These are phyloP conservation scores for Brachyhypopomus occidentalis DNA, from an alignment of 2,113 vertebrate genomes.

Conservation along the genomic window DNA sequence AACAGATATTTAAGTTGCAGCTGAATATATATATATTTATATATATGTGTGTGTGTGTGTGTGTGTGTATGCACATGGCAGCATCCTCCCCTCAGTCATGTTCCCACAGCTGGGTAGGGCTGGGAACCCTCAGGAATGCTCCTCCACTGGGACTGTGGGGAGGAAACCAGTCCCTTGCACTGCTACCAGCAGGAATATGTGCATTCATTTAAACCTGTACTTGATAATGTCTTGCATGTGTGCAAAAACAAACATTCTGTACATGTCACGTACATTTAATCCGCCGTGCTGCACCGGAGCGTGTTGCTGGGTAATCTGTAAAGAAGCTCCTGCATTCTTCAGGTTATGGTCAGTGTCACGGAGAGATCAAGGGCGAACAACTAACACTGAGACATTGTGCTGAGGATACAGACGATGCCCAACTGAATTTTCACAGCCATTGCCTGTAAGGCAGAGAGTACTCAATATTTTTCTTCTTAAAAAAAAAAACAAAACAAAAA, in stretches of 20 bases:
- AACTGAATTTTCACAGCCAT: slow-evolving; percentile 33
- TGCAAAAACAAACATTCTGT: not conserved
- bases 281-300: not conserved
- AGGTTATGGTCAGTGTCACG: slow-evolving; percentile 21
- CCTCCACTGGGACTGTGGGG: slow-evolving; percentile 48
- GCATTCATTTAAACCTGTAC: slow-evolving; percentile 1
- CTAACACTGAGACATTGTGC: slow-evolving; percentile 15
- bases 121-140: slow-evolving; percentile 55
- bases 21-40: not conserved
- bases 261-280: not conserved
- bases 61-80: slow-evolving; percentile 26
- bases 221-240: slow-evolving; percentile 3
- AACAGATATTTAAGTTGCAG: not conserved
- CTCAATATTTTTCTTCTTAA: not conserved
- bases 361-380: not conserved
- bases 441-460: not conserved
- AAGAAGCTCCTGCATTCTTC: slow-evolving; percentile 8
- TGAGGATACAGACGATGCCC: slow-evolving; percentile 25
- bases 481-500: not conserved
- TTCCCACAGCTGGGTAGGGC: slow-evolving; percentile 59
- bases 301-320: not conserved
- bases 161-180: slow-evolving; percentile 46
- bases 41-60: not conserved
- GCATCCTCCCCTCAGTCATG: slow-evolving; percentile 42
- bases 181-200: slow-evolving; percentile 34